A percentile compares a stretch with the other conserved stretches of the same genome.
Evolutionary conservation across 1,140 invertebrate species (phyloP).

Genomic region (Vollenhovia emeryi): DNA sequence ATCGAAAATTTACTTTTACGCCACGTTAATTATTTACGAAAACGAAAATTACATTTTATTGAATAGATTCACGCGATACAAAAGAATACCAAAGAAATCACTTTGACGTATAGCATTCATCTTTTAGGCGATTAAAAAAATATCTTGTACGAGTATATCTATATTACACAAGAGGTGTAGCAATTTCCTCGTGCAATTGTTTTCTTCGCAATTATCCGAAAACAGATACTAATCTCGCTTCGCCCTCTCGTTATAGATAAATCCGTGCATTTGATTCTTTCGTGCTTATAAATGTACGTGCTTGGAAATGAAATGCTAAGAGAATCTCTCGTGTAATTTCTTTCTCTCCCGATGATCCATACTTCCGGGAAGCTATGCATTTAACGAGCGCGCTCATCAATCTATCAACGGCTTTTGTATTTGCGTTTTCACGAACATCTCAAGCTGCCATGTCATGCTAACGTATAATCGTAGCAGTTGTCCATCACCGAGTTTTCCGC

Average conservation of each 20-base stretch:
- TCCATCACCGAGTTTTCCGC: slow-evolving; percentile 32
- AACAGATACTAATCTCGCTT: background rate
- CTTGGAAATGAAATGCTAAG: slow-evolving; percentile 11
- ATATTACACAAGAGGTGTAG: background rate
- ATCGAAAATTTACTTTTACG: background rate
- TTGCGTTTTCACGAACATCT: slow-evolving; percentile 59
- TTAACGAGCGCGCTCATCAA: slow-evolving; percentile 59
- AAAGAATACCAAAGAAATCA: background rate
- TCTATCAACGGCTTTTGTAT: slow-evolving; percentile 62
- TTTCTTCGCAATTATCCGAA: background rate
- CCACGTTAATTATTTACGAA: background rate
- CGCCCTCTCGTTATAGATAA: background rate
- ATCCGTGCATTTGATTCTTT: background rate
- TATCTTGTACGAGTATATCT: background rate
- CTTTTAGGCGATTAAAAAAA: background rate
- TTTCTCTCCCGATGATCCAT: slow-evolving; percentile 35
- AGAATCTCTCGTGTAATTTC: slow-evolving; percentile 1
- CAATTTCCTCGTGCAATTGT: background rate
- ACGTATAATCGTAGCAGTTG: slow-evolving; percentile 53
- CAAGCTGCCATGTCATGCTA: slow-evolving; percentile 52
- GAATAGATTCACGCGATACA: background rate
- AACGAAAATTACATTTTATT: background rate
- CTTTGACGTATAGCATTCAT: background rate
- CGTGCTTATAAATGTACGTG: slow-evolving; percentile 24
- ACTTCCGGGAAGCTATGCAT: slow-evolving; percentile 37